These are phyloP conservation scores for Anagyrus pseudococci DNA, from an alignment of 2,888 invertebrate species.

Conservation along the genomic window DNA sequence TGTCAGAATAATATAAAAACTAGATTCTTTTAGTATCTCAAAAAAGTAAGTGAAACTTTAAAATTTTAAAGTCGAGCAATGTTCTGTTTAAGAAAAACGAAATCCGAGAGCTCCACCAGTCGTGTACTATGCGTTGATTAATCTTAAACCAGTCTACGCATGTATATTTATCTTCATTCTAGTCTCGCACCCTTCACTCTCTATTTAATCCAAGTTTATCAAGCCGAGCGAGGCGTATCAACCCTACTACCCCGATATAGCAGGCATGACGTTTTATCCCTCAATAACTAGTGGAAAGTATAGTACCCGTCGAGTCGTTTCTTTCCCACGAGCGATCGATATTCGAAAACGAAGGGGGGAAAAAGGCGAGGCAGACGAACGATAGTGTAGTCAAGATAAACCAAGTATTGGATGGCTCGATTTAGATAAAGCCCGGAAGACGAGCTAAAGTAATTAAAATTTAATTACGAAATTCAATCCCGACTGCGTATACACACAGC, in stretches of 20 bases:
- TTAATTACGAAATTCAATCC: not conserved
- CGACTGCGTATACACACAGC: too few relatives aligned
- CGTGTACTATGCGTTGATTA: too few relatives aligned
- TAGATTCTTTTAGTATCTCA: too few relatives aligned
- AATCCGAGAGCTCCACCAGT: too few relatives aligned
- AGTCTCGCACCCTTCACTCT: constrained; percentile 3
- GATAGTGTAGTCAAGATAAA: too few relatives aligned
- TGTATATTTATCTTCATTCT: constrained; percentile 16
- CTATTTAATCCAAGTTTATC: constrained; percentile 21
- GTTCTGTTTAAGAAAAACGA: too few relatives aligned
- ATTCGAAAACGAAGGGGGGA: not conserved
- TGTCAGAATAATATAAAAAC: too few relatives aligned
- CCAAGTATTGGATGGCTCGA: too few relatives aligned
- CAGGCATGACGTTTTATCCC: constrained; percentile 9
- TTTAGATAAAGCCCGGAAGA: not conserved
- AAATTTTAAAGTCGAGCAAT: too few relatives aligned
- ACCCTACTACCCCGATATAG: constrained; percentile 30
- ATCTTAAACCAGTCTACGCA: too few relatives aligned
- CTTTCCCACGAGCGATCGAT: constrained; percentile 1
- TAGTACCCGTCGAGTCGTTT: not conserved
- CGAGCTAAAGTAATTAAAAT: not conserved
- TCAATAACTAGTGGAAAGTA: constrained; percentile 4
- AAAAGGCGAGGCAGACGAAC: not conserved
- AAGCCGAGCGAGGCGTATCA: constrained; percentile 5
- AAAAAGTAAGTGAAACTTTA: too few relatives aligned